These are phyloP conservation scores for Gadus chalcogrammus DNA, from an alignment of 2,113 vertebrate genomes.

Conservation along the genomic window DNA sequence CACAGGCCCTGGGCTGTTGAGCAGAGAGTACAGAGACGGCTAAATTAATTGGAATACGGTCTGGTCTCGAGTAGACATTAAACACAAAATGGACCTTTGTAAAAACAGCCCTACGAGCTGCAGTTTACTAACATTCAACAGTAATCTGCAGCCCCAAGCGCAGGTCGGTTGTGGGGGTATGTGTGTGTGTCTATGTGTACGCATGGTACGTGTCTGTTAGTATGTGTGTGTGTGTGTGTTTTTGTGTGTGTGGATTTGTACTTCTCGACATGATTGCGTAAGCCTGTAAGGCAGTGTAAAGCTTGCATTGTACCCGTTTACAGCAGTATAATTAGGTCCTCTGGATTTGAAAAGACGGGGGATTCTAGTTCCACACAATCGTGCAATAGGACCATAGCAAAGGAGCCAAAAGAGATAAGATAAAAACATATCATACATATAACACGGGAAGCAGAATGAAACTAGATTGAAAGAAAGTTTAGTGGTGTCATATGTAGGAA, in stretches of 20 bases:
- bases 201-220: background rate
- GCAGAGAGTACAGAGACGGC: conserved; percentile 31
- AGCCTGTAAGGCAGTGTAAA: too few species aligned
- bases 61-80: conserved; percentile 24
- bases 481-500: too few species aligned
- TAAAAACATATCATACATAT: too few species aligned
- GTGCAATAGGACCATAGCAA: too few species aligned
- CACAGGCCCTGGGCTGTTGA: conserved; percentile 39
- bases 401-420: too few species aligned
- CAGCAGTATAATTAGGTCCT: too few species aligned
- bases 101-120: conserved; percentile 21
- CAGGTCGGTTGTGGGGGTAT: conserved; percentile 20
- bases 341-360: background rate
- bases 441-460: conserved; percentile 4
- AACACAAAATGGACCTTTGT: conserved; percentile 6
- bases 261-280: too few species aligned
- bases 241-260: too few species aligned
- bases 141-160: conserved; percentile 13
- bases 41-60: conserved; percentile 57
- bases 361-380: background rate
- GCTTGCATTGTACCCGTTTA: too few species aligned
- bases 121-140: background rate
- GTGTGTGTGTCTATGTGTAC: conserved; percentile 1
- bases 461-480: conserved; percentile 14
- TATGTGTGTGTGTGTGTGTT: too few species aligned